Evolutionary conservation across 2,113 vertebrate genomes (phyloP).

Genomic region (Drymodes brunneopygia): DNA sequence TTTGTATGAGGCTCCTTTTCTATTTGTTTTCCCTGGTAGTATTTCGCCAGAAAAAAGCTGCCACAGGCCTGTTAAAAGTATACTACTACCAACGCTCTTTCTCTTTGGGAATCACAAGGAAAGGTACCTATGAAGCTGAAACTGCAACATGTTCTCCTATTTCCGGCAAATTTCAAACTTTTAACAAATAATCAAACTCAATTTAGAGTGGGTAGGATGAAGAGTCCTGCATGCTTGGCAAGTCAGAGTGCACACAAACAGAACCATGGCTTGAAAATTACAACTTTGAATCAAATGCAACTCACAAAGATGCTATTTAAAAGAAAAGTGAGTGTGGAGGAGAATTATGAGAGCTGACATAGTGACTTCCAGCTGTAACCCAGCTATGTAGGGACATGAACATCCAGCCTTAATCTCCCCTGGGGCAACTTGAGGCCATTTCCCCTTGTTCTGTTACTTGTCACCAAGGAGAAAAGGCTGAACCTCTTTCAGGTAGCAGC

Average conservation of each 20-base stretch:
- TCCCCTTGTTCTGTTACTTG: not conserved
- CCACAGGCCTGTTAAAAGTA: not conserved
- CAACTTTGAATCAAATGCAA: not conserved
- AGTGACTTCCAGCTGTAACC: not conserved
- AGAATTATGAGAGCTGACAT: not conserved
- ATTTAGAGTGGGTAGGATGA: not conserved
- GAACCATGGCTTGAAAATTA: not conserved
- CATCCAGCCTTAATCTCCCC: not conserved
- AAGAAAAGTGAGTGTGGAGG: accelerated
- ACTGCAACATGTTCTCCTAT: accelerated
- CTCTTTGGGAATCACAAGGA: not conserved
- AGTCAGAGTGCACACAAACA: not conserved
- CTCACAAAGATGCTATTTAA: not conserved
- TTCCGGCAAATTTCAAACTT: not conserved
- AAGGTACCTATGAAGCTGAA: not conserved
- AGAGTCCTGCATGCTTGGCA: not conserved
- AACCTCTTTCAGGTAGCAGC: not conserved
- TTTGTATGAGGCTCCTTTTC: not conserved
- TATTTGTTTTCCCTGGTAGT: not conserved
- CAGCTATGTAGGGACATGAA: not conserved
- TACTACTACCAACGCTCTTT: not conserved
- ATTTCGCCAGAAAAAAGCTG: not conserved
- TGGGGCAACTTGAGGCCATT: not conserved
- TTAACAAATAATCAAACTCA: not conserved
- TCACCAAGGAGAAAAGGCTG: not conserved